Conservation (phyloP, 2,113 vertebrate species). For the Paradisaea rubra region DNA sequence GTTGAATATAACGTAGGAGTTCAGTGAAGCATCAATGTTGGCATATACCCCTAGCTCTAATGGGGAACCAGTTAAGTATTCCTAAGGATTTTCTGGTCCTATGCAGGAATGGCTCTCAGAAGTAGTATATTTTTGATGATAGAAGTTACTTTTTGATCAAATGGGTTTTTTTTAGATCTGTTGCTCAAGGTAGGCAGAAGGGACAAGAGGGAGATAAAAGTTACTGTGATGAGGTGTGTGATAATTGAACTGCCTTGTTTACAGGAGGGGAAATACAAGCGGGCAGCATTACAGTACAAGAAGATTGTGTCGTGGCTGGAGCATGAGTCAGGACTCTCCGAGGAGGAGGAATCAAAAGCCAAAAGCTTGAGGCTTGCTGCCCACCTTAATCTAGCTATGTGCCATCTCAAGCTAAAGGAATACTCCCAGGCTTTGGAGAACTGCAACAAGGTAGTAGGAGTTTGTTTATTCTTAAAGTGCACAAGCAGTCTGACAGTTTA, state of each 20-base stretch:
- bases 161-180: neutral
- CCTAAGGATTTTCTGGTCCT: neutral
- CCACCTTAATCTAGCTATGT: conserved; percentile 94
- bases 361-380: conserved; percentile 85
- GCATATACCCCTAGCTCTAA: neutral
- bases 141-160: neutral
- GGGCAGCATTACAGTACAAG: conserved; percentile 89
- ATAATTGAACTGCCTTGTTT: neutral
- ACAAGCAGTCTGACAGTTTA: neutral
- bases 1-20: neutral
- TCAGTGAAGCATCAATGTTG: neutral
- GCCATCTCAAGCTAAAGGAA: conserved; percentile 91
- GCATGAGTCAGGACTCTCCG: conserved; percentile 78
- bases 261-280: conserved; percentile 91
- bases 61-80: neutral
- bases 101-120: neutral
- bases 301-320: conserved; percentile 95
- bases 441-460: conserved; percentile 86
- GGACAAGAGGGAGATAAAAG: neutral
- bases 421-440: conserved; percentile 82
- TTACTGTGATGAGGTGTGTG: neutral
- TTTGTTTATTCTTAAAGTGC: neutral
- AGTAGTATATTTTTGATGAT: neutral
- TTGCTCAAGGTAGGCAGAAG: neutral
- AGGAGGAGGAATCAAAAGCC: conserved; percentile 77